A percentile compares a stretch with the other conserved stretches of the same genome.
phyloP scores from a whole-genome alignment of 1,140 invertebrate species.

The Brachionus sp. region DNA sequence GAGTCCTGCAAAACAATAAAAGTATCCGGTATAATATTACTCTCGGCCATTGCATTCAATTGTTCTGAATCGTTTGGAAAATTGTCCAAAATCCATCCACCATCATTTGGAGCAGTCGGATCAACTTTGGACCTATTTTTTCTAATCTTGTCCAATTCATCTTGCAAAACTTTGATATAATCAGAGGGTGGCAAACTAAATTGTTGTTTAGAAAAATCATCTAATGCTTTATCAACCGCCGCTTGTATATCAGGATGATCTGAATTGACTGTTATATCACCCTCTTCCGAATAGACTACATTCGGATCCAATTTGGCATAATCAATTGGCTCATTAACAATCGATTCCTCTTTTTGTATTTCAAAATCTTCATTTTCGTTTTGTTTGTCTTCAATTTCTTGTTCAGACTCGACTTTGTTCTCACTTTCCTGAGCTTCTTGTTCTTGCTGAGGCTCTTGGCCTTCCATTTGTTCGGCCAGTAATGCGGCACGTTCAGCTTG shows the following conservation, averaged over 20 bases:
- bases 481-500: slow-evolving; percentile 40
- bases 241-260: slow-evolving; percentile 40
- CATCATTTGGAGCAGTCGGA: slow-evolving; percentile 49
- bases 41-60: slow-evolving; percentile 56
- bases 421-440: slow-evolving; percentile 43
- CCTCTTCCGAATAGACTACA: not conserved
- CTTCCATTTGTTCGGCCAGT: slow-evolving; percentile 49
- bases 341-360: not conserved
- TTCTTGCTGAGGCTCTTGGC: slow-evolving; percentile 51
- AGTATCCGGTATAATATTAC: slow-evolving; percentile 55
- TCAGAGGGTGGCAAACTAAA: not conserved
- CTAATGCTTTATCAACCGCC: slow-evolving; percentile 33
- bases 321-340: slow-evolving; percentile 14
- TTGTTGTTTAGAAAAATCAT: not conserved
- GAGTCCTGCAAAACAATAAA: slow-evolving; percentile 53
- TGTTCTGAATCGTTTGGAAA: slow-evolving; percentile 57
- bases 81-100: slow-evolving; percentile 59
- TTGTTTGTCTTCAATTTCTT: not conserved
- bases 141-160: slow-evolving; percentile 21
- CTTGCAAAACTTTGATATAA: slow-evolving; percentile 22
- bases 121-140: not conserved
- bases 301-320: not conserved
- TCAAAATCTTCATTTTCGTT: not conserved
- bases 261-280: slow-evolving; percentile 11
- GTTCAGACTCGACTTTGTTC: not conserved